These are phyloP conservation scores for Catamblyrhynchus diadema DNA, from an alignment of 2,797 vertebrate species.

Conservation along the genomic window DNA sequence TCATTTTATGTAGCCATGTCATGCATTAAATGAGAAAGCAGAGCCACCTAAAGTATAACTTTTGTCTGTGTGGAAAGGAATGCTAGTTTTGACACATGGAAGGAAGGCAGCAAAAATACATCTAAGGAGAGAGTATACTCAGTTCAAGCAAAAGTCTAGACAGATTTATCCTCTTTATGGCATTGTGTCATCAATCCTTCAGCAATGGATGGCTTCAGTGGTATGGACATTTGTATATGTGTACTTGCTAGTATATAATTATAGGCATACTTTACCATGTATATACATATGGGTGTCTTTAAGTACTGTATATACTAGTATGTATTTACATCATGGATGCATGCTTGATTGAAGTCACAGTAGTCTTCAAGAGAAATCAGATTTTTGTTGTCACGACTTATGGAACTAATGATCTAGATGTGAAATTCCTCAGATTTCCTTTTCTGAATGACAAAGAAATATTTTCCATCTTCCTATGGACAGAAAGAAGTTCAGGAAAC, in stretches of 20 bases:
- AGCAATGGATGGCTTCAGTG: neutral
- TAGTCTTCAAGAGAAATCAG: neutral
- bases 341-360: neutral
- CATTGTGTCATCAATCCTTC: neutral
- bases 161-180: neutral
- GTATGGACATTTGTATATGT: accelerated
- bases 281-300: neutral
- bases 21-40: neutral
- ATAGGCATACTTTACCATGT: neutral
- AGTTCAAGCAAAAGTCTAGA: neutral
- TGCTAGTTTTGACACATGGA: neutral
- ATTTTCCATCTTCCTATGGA: neutral
- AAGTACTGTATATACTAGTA: neutral
- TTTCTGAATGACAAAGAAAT: neutral
- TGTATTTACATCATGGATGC: neutral
- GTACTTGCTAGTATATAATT: neutral
- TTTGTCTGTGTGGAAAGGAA: neutral
- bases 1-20: accelerated
- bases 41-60: neutral
- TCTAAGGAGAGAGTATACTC: neutral
- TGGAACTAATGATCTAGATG: neutral
- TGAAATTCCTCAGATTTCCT: neutral
- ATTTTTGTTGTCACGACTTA: neutral
- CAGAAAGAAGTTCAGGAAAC: neutral
- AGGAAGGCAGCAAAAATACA: neutral